These are phyloP conservation scores for Colletes collaris DNA, from an alignment of 2,888 invertebrate species.

Conservation along the genomic window DNA sequence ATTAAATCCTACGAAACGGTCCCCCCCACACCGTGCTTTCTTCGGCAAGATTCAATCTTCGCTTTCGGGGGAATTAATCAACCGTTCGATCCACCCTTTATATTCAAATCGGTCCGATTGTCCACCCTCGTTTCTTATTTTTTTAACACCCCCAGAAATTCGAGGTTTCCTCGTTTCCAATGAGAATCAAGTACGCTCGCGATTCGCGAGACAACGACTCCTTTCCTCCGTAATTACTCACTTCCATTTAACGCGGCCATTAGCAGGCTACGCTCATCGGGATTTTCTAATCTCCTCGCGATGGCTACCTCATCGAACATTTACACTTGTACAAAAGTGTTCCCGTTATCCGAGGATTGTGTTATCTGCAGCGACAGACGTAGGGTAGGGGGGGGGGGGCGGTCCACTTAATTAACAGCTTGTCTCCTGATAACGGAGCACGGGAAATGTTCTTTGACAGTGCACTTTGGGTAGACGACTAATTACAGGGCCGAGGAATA, in stretches of 20 bases:
- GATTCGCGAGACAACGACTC: conserved; percentile 6
- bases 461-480: conserved; percentile 52
- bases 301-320: conserved; percentile 32
- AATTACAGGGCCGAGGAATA: conserved; percentile 58
- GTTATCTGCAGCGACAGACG: conserved; percentile 49
- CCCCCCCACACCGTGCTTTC: no score
- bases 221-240: conserved; percentile 25
- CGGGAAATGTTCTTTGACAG: conserved; percentile 56
- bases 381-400: background rate
- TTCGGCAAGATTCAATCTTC: no score
- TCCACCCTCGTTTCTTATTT: background rate
- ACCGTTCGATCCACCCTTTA: no score
- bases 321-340: conserved; percentile 48
- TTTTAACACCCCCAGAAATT: background rate
- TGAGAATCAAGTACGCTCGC: background rate
- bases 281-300: conserved; percentile 53
- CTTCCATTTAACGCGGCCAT: conserved; percentile 30
- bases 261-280: conserved; percentile 36
- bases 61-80: no score
- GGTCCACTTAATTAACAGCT: conserved; percentile 58
- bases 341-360: conserved; percentile 39
- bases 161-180: no score
- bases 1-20: no score
- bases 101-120: no score
- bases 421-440: conserved; percentile 56